Evolutionary conservation across 2,888 invertebrate species (phyloP).

Genomic region (Drosophila paranaensis): DNA sequence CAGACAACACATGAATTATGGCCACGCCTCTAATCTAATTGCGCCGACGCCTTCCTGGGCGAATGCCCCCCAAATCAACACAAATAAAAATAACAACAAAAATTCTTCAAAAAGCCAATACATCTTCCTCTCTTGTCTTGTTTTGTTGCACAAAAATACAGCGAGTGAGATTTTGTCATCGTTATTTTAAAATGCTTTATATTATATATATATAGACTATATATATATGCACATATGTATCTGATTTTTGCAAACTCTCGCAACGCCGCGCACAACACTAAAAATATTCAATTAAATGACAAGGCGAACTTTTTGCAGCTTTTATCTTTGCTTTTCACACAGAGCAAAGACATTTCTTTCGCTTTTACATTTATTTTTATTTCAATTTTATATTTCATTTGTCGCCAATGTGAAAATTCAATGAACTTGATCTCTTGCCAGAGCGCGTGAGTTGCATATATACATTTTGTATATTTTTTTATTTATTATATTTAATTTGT

Average conservation of each 20-base stretch:
- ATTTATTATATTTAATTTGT: conserved; percentile 10
- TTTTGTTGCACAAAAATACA: conserved; percentile 52
- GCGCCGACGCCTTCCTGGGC: conserved; percentile 45
- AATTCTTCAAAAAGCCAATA: conserved; percentile 8
- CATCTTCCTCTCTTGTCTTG: conserved; percentile 31
- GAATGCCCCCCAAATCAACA: conserved; percentile 28
- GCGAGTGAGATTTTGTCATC: conserved; percentile 79
- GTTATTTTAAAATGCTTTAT: conserved; percentile 79
- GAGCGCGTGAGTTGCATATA: conserved; percentile 61
- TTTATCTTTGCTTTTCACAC: conserved; percentile 39
- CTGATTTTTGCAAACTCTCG: conserved; percentile 42
- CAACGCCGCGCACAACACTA: conserved; percentile 31
- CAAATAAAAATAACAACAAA: conserved; percentile 10
- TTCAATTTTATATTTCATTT: conserved; percentile 17
- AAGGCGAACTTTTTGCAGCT: conserved; percentile 43
- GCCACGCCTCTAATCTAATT: conserved; percentile 49
- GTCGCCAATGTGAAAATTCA: conserved; percentile 71
- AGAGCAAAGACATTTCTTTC: conserved; percentile 43
- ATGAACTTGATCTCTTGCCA: conserved; percentile 80
- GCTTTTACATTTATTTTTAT: conserved; percentile 7
- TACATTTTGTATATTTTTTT: not conserved
- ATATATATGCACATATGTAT: conserved; percentile 42
- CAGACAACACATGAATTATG: conserved; percentile 25
- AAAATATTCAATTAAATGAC: conserved; percentile 68
- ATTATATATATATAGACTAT: conserved; percentile 47